phyloP scores from a whole-genome alignment of 2,113 vertebrate species.

The Brachyhypopomus occidentalis region DNA sequence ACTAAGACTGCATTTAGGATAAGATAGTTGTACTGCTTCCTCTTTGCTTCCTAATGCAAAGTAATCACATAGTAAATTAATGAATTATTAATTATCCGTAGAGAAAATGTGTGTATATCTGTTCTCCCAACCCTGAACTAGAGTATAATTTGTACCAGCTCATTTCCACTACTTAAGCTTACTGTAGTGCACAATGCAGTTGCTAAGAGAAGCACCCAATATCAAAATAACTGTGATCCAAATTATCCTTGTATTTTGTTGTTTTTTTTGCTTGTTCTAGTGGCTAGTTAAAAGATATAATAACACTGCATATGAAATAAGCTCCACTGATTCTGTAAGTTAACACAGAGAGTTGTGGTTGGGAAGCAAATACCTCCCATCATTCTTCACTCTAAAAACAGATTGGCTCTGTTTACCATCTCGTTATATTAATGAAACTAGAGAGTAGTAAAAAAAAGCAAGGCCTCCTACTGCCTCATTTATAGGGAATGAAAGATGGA shows the following conservation, averaged over 20 bases:
- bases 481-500: conserved; percentile 22
- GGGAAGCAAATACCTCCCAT: neutral
- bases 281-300: neutral
- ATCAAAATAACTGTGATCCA: neutral
- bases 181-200: neutral
- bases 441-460: neutral
- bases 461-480: neutral
- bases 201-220: neutral
- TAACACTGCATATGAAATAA: neutral
- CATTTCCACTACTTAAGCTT: neutral
- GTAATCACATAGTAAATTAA: too few relatives aligned
- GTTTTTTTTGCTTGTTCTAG: neutral
- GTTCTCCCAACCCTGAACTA: too few relatives aligned
- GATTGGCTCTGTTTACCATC: neutral
- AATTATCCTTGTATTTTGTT: neutral
- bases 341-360: neutral
- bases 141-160: neutral
- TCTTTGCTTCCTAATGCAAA: too few relatives aligned
- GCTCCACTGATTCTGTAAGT: neutral
- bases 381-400: neutral
- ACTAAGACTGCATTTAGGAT: too few relatives aligned
- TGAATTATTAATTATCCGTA: too few relatives aligned
- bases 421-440: neutral
- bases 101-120: too few relatives aligned
- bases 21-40: too few relatives aligned